Conservation (phyloP, 1,140 invertebrate species). For the Mamestra configurata region DNA sequence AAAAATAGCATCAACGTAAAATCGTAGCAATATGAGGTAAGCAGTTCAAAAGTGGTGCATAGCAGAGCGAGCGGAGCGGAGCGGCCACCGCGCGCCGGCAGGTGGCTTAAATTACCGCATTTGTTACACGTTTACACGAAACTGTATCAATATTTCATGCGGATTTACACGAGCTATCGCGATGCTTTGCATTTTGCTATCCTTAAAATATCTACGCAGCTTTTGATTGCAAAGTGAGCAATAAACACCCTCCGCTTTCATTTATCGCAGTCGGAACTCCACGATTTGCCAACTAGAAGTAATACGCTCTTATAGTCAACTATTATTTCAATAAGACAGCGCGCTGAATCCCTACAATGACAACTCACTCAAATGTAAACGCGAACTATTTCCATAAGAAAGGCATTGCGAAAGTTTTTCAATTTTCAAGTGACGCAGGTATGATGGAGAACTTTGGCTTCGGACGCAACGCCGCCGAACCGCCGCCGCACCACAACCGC, state of each 20-base stretch:
- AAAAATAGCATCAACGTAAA: constrained; percentile 60
- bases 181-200: constrained; percentile 79
- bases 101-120: constrained; percentile 87
- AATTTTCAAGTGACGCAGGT: constrained; percentile 87
- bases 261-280: constrained; percentile 29
- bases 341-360: constrained; percentile 84
- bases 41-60: constrained; percentile 78
- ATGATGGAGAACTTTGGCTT: constrained; percentile 85
- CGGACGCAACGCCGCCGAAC: constrained; percentile 68
- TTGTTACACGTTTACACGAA: constrained; percentile 88
- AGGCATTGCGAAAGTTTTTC: constrained; percentile 87
- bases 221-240: constrained; percentile 54
- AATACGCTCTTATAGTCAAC: constrained; percentile 57
- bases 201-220: constrained; percentile 73
- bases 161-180: constrained; percentile 85
- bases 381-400: constrained; percentile 87
- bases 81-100: constrained; percentile 75
- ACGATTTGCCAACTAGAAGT: constrained; percentile 43
- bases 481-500: constrained; percentile 9
- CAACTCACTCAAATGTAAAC: constrained; percentile 86
- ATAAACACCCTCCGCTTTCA: constrained; percentile 39
- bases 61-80: constrained; percentile 64
- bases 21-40: constrained; percentile 68
- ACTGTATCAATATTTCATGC: constrained; percentile 88
- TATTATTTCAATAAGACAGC: constrained; percentile 79